phyloP scores from a whole-genome alignment of 2,797 vertebrate species.

The Phataginus tricuspis region DNA sequence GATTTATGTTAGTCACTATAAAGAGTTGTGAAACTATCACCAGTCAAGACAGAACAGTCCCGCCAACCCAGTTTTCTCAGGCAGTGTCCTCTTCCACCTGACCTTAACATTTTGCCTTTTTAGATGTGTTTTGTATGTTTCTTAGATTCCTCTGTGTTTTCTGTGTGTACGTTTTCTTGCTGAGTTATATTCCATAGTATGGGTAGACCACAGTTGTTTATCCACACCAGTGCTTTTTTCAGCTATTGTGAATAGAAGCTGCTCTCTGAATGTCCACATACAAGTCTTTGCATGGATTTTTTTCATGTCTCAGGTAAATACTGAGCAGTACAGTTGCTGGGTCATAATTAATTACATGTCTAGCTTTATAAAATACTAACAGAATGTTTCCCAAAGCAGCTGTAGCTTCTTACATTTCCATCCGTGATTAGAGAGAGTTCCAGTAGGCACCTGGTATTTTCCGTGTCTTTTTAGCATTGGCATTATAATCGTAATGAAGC shows the following conservation, averaged over 20 bases:
- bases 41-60: no score
- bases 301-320: not conserved
- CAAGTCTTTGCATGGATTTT: not conserved
- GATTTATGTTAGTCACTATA: not conserved
- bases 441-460: not conserved
- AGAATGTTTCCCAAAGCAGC: no score
- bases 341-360: accelerated
- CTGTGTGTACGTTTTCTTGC: not conserved
- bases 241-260: accelerated
- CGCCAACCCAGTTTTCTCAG: not conserved
- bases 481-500: no score
- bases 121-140: accelerated
- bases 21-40: accelerated
- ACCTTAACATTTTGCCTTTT: not conserved
- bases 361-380: no score
- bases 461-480: no score
- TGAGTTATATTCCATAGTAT: accelerated
- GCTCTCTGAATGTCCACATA: accelerated
- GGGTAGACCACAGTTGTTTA: accelerated
- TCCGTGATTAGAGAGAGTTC: accelerated
- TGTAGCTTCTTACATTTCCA: no score
- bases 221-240: not conserved
- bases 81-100: not conserved
- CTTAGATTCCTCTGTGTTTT: not conserved
- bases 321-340: not conserved